Evolutionary conservation across 2,888 invertebrate genomes (phyloP).

Genomic region (Ectemnius cavifrons): DNA sequence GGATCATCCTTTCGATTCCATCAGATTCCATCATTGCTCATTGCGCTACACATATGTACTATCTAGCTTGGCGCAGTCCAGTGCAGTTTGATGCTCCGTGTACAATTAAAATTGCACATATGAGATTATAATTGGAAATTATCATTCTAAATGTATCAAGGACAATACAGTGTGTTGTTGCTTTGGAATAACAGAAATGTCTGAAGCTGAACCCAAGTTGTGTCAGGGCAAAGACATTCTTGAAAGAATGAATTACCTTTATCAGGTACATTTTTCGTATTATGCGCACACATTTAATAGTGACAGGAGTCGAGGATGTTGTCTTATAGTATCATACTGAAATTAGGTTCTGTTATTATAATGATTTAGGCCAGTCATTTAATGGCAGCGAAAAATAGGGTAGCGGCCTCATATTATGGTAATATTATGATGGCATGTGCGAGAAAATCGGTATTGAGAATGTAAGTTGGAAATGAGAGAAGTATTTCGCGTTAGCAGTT

Average conservation of each 20-base stretch:
- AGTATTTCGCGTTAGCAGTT: background rate
- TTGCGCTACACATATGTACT: too few species aligned
- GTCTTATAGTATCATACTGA: slow-evolving; percentile 26
- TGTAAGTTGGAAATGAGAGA: slow-evolving; percentile 74
- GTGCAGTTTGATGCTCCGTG: too few species aligned
- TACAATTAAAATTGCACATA: too few species aligned
- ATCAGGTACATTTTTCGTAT: slow-evolving; percentile 79
- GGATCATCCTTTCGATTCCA: too few species aligned
- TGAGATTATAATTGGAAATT: background rate
- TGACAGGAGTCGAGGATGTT: background rate
- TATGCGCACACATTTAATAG: background rate
- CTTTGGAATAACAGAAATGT: too few species aligned
- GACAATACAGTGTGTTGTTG: too few species aligned
- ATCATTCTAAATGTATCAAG: background rate
- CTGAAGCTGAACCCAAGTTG: slow-evolving; percentile 54
- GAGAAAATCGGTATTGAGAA: slow-evolving; percentile 82
- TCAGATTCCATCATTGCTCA: too few species aligned
- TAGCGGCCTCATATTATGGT: slow-evolving; percentile 80
- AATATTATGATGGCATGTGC: slow-evolving; percentile 80
- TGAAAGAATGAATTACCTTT: slow-evolving; percentile 85
- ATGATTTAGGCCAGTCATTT: slow-evolving; percentile 79
- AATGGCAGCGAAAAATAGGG: slow-evolving; percentile 76
- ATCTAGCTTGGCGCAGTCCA: too few species aligned
- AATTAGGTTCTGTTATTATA: slow-evolving; percentile 52
- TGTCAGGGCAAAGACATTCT: slow-evolving; percentile 84